Base-by-base conservation (phyloP, 2,888 invertebrate genomes). In the Palloptera scutellata region DNA sequence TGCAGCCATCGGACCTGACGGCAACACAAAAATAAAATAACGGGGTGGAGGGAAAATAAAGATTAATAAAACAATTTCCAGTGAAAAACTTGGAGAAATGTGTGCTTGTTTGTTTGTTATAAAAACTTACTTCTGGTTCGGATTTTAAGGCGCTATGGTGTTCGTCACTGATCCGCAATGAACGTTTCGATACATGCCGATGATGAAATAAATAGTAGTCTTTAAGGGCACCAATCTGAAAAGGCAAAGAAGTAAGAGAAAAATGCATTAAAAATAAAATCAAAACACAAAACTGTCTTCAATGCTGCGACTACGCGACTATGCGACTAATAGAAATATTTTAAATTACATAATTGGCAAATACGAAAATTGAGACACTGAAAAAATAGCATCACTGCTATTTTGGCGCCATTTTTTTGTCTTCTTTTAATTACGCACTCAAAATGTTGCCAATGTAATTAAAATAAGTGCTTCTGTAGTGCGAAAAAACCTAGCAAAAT, bases 1-100 rank as follows among this genome's bases (percentile, higher is more conserved):
- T 97, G 95, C 78, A 95, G 92, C 98, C 98, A 98, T 81, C 89
- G 89, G 42, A 95, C 92, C 95, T 95, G 84, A 54, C 81, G 84
- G 62, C 1, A 12, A 11, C 15, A 45, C 17, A 57, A 19, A 57
- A 67, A 65, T 1, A 20, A 54, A 64, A 13, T 30, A 17, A 60
- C 1, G 5, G 9, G 1, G 8, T 12, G 15, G n/a, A 8, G 30
- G 40, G 12, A 20, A 20, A 40, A 5, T 11, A 30, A n/a, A 19
- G 19, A 11, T 53, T 17, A n/a, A 5, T 19, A 53, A 17, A 11
- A 15, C 53, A 53, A 17, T 30, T 30, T 4, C 1, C 20, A 20
- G 5, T 17, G 15, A 15, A 9, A n/a, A 41, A n/a, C 17, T 40
- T 13, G 1, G 41, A 19, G 12, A 10, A 10, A 43, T 43, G 43